Evolutionary conservation across 2,888 invertebrate species (phyloP).

Genomic region (Eupithecia tripunctaria): DNA sequence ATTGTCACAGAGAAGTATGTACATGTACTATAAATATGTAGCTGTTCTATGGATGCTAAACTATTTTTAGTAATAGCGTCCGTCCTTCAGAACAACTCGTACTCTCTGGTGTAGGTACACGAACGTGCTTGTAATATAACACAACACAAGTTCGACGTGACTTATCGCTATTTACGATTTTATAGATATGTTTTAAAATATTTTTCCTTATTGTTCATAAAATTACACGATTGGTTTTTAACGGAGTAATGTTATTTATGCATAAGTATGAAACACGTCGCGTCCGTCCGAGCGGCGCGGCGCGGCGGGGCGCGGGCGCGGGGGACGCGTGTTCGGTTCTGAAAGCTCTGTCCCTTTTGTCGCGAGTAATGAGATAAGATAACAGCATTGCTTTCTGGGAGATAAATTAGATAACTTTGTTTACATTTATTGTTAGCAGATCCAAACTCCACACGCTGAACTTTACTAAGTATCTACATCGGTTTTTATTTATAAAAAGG

Average conservation of each 20-base stretch:
- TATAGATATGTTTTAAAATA: not conserved
- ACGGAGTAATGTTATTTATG: not conserved
- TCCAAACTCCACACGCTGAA: not conserved
- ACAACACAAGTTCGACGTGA: not conserved
- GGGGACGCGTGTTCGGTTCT: constrained; percentile 9
- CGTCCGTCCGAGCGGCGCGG: not conserved
- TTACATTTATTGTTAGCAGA: constrained; percentile 22
- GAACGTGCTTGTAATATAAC: not conserved
- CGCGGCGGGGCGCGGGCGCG: not conserved
- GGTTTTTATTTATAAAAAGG: not conserved
- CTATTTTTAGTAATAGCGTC: no score
- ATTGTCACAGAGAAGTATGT: not conserved
- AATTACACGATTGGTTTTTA: not conserved
- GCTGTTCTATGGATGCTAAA: no score
- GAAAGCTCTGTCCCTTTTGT: constrained; percentile 30
- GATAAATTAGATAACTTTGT: constrained; percentile 37
- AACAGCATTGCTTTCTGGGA: constrained; percentile 22
- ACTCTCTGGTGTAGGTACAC: no score
- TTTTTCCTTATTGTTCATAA: not conserved
- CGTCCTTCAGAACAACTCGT: no score
- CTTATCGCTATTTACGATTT: not conserved
- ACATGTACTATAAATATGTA: not conserved
- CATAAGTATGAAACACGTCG: not conserved
- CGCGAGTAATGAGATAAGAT: constrained; percentile 34
- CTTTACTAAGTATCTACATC: not conserved